Evolutionary conservation across 2,797 vertebrate species (phyloP).

Genomic region (Pelochelys cantorii): DNA sequence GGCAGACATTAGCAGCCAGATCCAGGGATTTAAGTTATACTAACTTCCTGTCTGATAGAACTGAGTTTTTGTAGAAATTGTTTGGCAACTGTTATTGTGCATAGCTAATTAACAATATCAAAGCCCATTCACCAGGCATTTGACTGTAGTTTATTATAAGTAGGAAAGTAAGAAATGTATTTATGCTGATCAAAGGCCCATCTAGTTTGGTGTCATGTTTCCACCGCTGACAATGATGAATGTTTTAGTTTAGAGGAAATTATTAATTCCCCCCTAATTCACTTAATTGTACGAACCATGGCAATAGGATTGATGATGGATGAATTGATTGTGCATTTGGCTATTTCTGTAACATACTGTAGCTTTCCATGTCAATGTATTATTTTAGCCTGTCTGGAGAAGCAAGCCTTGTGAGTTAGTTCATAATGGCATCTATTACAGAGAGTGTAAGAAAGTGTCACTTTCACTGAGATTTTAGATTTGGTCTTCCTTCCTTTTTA

Average conservation of each 20-base stretch:
- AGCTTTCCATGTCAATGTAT: slow-evolving; percentile 35
- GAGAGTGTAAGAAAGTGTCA: background rate
- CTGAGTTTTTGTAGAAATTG: background rate
- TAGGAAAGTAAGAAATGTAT: background rate
- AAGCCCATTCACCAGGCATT: background rate
- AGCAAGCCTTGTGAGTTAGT: background rate
- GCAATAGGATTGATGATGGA: slow-evolving; percentile 8
- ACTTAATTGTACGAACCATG: background rate
- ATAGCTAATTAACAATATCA: background rate
- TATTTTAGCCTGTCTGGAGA: background rate
- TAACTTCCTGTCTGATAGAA: background rate
- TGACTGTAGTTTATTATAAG: background rate
- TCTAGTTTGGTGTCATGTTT: background rate
- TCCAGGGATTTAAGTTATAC: background rate
- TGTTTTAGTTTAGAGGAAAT: slow-evolving; percentile 10
- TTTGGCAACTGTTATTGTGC: background rate
- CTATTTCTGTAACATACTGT: slow-evolving; percentile 22
- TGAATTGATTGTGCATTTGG: slow-evolving; percentile 11
- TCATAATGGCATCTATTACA: background rate
- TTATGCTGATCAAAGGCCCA: background rate
- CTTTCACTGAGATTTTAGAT: background rate
- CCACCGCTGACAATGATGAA: background rate
- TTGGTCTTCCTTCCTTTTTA: background rate
- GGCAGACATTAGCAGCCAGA: background rate
- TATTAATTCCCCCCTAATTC: background rate